Evolutionary conservation across 1,140 invertebrate species (phyloP).

Genomic region (Paracyclopina nana): DNA sequence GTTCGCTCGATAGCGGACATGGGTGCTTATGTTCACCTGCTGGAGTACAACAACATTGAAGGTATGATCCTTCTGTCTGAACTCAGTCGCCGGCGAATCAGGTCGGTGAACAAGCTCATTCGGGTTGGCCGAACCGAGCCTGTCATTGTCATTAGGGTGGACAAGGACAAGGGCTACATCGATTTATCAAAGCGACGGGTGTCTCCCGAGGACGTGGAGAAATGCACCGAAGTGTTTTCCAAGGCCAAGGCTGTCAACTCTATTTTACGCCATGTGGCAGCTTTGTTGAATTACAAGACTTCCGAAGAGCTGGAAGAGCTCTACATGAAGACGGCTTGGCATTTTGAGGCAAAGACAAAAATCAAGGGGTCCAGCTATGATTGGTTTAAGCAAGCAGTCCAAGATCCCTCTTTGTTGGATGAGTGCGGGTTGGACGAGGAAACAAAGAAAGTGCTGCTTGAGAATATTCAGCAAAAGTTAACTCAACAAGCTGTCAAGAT

Average conservation of each 20-base stretch:
- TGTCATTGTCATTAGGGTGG: slow-evolving; percentile 91
- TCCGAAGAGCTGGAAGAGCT: slow-evolving; percentile 85
- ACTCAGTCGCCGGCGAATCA: slow-evolving; percentile 87
- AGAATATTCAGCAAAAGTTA: slow-evolving; percentile 85
- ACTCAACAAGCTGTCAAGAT: slow-evolving; percentile 97
- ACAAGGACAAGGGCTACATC: slow-evolving; percentile 99
- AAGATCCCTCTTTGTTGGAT: slow-evolving; percentile 75
- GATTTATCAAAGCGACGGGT: slow-evolving; percentile 97
- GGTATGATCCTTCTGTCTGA: slow-evolving; percentile 85
- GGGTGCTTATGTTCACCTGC: slow-evolving; percentile 93
- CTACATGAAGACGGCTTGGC: slow-evolving; percentile 95
- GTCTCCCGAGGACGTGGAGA: slow-evolving; percentile 61
- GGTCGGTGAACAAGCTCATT: slow-evolving; percentile 98
- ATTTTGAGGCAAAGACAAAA: slow-evolving; percentile 93
- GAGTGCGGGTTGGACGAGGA: slow-evolving; percentile 86
- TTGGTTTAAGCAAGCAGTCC: slow-evolving; percentile 92
- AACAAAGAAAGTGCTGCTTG: slow-evolving; percentile 64
- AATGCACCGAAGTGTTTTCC: slow-evolving; percentile 5
- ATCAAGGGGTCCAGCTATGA: slow-evolving; percentile 90
- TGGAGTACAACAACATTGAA: slow-evolving; percentile 98
- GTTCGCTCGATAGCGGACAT: slow-evolving; percentile 96
- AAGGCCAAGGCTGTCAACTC: slow-evolving; percentile 61
- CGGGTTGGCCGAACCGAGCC: slow-evolving; percentile 95
- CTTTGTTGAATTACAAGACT: slow-evolving; percentile 69
- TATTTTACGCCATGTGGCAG: slow-evolving; percentile 87